Base-by-base conservation (phyloP, 2,113 vertebrate species). In the Stigmatopora argus region DNA sequence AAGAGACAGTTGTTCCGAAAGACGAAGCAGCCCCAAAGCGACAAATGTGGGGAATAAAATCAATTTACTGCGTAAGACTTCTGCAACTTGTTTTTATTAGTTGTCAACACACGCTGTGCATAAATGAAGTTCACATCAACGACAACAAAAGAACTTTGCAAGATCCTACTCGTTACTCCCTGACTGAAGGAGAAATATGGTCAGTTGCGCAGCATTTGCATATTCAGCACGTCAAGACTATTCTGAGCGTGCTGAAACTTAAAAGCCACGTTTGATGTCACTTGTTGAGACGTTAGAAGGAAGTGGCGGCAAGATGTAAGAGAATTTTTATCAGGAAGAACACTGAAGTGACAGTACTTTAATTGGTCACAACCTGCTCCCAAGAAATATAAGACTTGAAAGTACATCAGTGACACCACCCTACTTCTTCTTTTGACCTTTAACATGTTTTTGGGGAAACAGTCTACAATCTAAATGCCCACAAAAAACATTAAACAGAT, bases 181-280 rank as follows among this genome's bases (percentile, higher is more conserved):
- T 31, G 26, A 31, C 26, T 31, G 26, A 31, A 31, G 26, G 26
- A 31, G 26, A 31, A 31, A 31, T 31, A 31, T 31, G 26, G 26
- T 31, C 26, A 31, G 26, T 31, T 31, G 26, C 66, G 47, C 9
- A 49, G 21, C 21, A 63, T 72, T 35, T 79, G 72, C 73, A 69
- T 69, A 65, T 61, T 67, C 56, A 46, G 34, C 69, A 53, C 67
- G 59, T 44, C 26, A 65, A n/a, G 57, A 62, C 67, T 68, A 71
- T 78, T 82, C 65, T 64, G 13, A 75, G 69, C 62, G 7, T 47
- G 51, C 46, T 62, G 45, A 68, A 70, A 70, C 51, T 65, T 19
- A 44, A 77, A 78, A 68, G 67, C 51, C 17, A 2, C 10, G 53
- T 78, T 68, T 79, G 64, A 79, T 77, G 66, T 69, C 31, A 59